These are phyloP conservation scores for Spinibarbus caldwelli DNA, from an alignment of 2,797 vertebrate genomes.

Conservation along the genomic window DNA sequence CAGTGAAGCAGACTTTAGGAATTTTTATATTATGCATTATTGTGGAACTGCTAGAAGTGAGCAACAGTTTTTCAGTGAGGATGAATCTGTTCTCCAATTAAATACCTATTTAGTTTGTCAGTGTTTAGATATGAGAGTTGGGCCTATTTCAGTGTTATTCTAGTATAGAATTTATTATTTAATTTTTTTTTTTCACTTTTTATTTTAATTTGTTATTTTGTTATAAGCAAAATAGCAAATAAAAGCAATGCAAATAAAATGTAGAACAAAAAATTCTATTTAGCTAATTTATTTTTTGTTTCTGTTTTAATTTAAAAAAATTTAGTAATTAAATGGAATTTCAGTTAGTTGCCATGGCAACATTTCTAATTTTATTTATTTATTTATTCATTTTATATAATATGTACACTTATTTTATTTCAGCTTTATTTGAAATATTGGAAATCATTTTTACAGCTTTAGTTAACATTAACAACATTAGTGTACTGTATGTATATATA, in stretches of 20 bases:
- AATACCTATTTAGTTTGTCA: neutral
- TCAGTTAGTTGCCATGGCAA: neutral
- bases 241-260: neutral
- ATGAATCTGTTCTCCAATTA: neutral
- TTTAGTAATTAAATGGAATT: neutral
- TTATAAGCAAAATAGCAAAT: no score
- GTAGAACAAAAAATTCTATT: neutral
- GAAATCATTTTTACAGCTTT: neutral
- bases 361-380: neutral
- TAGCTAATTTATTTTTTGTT: neutral
- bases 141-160: neutral
- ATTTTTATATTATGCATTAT: neutral
- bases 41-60: neutral
- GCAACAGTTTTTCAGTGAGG: neutral
- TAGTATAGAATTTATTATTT: neutral
- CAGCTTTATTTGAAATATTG: neutral
- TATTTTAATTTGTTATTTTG: neutral
- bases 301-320: neutral
- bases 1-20: no score
- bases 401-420: neutral
- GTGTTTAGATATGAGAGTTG: neutral
- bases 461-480: neutral
- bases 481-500: neutral
- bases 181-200: neutral
- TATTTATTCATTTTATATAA: neutral